Evolutionary conservation across 2,797 vertebrate species (phyloP).

Genomic region (Rhadinocentrus ornatus): DNA sequence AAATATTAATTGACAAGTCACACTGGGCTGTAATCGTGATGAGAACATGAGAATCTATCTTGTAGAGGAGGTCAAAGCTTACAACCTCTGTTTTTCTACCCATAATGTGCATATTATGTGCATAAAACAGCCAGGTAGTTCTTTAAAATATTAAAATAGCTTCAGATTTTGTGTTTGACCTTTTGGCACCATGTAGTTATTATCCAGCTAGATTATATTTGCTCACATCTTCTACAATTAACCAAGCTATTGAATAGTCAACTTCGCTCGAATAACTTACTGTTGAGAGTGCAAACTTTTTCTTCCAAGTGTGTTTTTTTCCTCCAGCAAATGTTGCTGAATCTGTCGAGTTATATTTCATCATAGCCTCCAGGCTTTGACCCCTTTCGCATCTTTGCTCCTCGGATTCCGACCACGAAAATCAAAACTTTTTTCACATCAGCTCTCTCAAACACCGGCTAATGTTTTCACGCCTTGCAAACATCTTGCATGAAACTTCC

Average conservation of each 20-base stretch:
- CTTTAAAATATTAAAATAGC: neutral
- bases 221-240: neutral
- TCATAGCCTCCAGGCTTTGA: constrained; percentile 51
- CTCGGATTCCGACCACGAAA: constrained; percentile 35
- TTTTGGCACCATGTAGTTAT: neutral
- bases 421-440: constrained; percentile 42
- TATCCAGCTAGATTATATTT: neutral
- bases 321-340: constrained; percentile 24
- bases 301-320: constrained; percentile 6
- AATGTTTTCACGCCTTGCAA: constrained; percentile 40
- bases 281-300: constrained; percentile 3
- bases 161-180: neutral
- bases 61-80: constrained; percentile 9
- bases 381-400: constrained; percentile 42
- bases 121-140: neutral
- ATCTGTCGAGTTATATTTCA: constrained; percentile 35
- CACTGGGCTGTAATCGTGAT: constrained; percentile 33
- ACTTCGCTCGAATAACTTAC: neutral
- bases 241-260: neutral
- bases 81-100: constrained; percentile 6
- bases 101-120: neutral
- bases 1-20: constrained; percentile 79
- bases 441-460: constrained; percentile 17
- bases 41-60: constrained; percentile 17
- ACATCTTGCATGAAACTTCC: constrained; percentile 57